Base-by-base conservation (phyloP, 2,797 vertebrate genomes). In the Moxostoma hubbsi region DNA sequence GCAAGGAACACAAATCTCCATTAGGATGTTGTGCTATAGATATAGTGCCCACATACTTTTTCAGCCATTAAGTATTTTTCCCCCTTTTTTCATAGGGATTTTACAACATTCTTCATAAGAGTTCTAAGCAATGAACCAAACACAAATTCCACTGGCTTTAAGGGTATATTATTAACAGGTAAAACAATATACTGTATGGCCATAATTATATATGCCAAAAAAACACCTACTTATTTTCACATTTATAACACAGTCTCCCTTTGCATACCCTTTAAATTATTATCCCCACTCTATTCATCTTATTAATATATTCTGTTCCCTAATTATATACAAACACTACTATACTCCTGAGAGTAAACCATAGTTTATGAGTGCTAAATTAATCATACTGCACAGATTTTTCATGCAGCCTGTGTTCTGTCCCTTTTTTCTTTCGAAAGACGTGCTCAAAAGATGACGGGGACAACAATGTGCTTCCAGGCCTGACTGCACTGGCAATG, bases 401-500 rank as follows among this genome's bases (percentile, higher is more conserved):
- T 62, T 53, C 47, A 46, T 46, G 49, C 55, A 59, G 10, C 61
- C 78, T 81, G 15, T 75, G 64, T 72, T 77, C 75, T 73, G 12
- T 16, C 77, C 82, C 63, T 77, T 57, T 81, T 73, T 57, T 36
- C 36, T 73, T 77, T 57, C 64, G 58, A 81, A 61, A 62, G 71
- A 69, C 7, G 46, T 24, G 18, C 53, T 76, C 75, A 73, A 72
- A 75, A 73, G 58, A 16, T 36, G 65, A 86, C 79, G 69, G 59
- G 61, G 61, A 75, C 73, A 86, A 73, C 61, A 64, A 70, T 74
- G 67, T 73, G 66, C 68, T 67, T 68, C 62, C 43, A 53, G 64
- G 18, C 64, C 72, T 66, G 66, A 66, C 84, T 64, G 15, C 12
- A 57, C 73, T 75, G 81, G 84, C 73, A 9, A 85, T 80, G 72